These are phyloP conservation scores for Choloepus didactylus DNA, from an alignment of 2,797 vertebrate genomes.

Conservation along the genomic window DNA sequence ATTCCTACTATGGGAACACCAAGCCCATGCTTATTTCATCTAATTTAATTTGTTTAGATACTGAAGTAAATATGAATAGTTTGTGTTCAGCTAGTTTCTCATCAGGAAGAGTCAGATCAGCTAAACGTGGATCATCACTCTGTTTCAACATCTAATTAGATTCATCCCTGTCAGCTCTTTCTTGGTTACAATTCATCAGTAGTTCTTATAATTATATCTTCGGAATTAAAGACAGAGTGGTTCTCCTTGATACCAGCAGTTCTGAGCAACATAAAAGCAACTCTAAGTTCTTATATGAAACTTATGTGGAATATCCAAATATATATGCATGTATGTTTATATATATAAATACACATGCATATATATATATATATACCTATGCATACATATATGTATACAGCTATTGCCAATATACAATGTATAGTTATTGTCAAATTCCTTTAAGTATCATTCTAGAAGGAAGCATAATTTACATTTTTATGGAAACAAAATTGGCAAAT, in stretches of 20 bases:
- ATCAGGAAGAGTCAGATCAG: constrained; percentile 38
- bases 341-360: background rate
- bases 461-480: constrained; percentile 30
- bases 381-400: background rate
- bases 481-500: constrained; percentile 48
- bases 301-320: background rate
- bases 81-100: constrained; percentile 29
- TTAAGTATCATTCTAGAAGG: constrained; percentile 31
- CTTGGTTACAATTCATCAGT: constrained; percentile 18
- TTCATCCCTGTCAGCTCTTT: constrained; percentile 39
- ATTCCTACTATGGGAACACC: background rate
- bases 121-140: constrained; percentile 65
- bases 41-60: background rate
- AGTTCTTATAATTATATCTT: constrained; percentile 58
- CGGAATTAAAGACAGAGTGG: background rate
- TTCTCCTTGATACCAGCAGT: background rate
- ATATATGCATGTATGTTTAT: background rate
- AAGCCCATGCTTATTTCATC: background rate
- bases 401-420: background rate
- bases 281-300: background rate
- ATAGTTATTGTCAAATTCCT: background rate
- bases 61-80: background rate
- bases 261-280: background rate
- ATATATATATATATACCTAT: no score
- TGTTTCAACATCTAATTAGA: constrained; percentile 65